These are phyloP conservation scores for Galerucella calmariensis DNA, from an alignment of 2,888 invertebrate genomes.

Conservation along the genomic window DNA sequence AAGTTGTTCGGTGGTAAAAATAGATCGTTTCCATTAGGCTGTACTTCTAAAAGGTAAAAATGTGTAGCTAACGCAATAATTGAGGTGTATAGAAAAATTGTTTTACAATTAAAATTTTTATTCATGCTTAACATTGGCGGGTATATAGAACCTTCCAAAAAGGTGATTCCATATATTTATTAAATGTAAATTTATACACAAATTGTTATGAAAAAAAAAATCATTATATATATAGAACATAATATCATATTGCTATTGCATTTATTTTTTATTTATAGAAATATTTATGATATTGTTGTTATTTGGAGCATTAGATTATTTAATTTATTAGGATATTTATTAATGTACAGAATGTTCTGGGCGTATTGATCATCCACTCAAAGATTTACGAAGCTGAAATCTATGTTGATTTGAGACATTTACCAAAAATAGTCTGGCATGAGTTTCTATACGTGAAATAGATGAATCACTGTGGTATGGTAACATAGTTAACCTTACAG, in stretches of 20 bases:
- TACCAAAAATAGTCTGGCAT: too few relatives aligned
- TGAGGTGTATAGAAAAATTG: slow-evolving; percentile 60
- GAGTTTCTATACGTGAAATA: too few relatives aligned
- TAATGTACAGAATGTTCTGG: neutral
- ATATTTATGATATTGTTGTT: slow-evolving; percentile 6
- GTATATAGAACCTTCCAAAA: slow-evolving; percentile 38
- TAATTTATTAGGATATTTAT: neutral
- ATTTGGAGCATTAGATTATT: neutral
- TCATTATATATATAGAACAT: slow-evolving; percentile 28
- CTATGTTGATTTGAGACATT: too few relatives aligned
- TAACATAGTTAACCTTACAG: too few relatives aligned
- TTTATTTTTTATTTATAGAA: slow-evolving; percentile 12
- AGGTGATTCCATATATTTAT: slow-evolving; percentile 45
- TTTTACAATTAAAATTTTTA: slow-evolving; percentile 41
- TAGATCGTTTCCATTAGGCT: slow-evolving; percentile 11
- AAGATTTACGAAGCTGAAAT: too few relatives aligned
- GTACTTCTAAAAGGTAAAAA: slow-evolving; percentile 54
- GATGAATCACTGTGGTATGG: too few relatives aligned
- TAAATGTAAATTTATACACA: slow-evolving; percentile 33
- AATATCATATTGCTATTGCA: slow-evolving; percentile 17
- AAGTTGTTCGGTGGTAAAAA: neutral
- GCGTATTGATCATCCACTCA: too few relatives aligned
- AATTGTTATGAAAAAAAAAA: slow-evolving; percentile 26
- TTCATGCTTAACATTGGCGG: slow-evolving; percentile 37
- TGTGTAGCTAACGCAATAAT: slow-evolving; percentile 67